Percentiles rank a stretch among this genome's conserved stretches.
These are phyloP conservation scores for Vespertilio murinus DNA, from an alignment of 2,797 vertebrate genomes.

Conservation along the genomic window DNA sequence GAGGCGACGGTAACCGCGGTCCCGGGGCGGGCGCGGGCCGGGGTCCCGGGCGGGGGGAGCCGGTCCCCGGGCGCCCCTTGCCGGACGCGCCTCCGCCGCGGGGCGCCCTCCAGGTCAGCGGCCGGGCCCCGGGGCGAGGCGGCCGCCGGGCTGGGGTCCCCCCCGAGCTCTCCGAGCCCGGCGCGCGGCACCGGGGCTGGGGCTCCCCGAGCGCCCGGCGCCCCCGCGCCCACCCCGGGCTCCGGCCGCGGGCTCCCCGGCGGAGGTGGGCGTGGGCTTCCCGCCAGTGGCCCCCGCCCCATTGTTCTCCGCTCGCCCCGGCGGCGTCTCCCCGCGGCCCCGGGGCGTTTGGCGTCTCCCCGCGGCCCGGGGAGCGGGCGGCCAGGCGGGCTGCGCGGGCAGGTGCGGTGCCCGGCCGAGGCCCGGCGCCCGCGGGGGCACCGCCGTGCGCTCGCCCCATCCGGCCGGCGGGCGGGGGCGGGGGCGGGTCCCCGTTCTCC, in stretches of 20 bases:
- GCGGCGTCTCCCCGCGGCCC: constrained; percentile 5
- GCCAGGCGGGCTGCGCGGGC: too few species aligned
- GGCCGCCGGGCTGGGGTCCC: neutral
- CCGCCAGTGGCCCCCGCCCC: constrained; percentile 25
- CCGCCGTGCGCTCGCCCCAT: neutral
- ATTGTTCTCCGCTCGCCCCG: constrained; percentile 61
- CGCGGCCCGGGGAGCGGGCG: neutral
- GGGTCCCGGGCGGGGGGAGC: neutral
- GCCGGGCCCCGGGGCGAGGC: neutral
- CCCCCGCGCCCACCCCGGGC: neutral
- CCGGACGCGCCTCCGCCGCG: too few species aligned
- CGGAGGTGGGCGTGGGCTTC: neutral
- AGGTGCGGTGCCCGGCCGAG: neutral
- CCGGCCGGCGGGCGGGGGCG: neutral
- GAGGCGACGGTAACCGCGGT: constrained; percentile 77
- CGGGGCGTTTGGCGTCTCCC: constrained; percentile 40
- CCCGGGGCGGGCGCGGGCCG: neutral
- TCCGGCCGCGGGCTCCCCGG: neutral
- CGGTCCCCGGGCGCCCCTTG: neutral
- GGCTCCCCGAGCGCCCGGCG: neutral
- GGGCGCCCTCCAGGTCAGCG: neutral
- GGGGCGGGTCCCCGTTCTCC: neutral
- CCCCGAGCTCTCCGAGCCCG: neutral
- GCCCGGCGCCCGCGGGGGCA: neutral
- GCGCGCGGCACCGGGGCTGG: neutral